Evolutionary conservation across 1,140 invertebrate species (phyloP), one percentile per base, ranked within the genome.

Genomic region (Trachymyrmex septentrionalis): DNA sequence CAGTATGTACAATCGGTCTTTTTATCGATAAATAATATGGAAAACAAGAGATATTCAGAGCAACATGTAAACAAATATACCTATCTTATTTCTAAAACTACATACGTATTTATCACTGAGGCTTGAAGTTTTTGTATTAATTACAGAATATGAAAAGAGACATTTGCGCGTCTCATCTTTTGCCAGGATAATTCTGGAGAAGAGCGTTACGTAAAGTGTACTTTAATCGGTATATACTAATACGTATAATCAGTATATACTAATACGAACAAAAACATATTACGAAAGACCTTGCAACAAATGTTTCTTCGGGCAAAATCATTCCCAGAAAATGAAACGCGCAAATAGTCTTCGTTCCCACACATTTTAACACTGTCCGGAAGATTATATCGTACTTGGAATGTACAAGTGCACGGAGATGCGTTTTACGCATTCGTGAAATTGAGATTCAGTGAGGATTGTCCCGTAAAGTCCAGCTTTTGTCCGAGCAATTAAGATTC

Each of bases 41-140:
- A 72, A 89, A 88, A 48, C 57, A 12, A 71, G 12, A 67, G 27
- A 77, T 61, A 55, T 63, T 81, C 24, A 69, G 5, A 19, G 34
- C 34, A 38, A 84, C 21, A 75, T 34, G 14, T 21, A 30, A 73
- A 69, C 34, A 61, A 76, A 44, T 61, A 19, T 67, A 57, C 63
- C 66, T 88, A 80, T 34, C 50, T 76, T 44, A 67, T 85, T 61
- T 57, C 53, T 72, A 86, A 66, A 69, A 4, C 21, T 86, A 90
- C 61, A 57, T 86, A 90, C 50, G 66, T 87, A 89, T 87, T 50
- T 89, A 0, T 76, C 44, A 89, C 85, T 90, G 84, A 81, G 30
- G 72, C n/a, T 50, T 30, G 19, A 55, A 30, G 21, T 50, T 24
- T 30, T 38, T 34, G 75, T 85, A 55, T 19, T 34, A 61, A 59